Evolutionary conservation across 2,797 vertebrate species (phyloP).

Genomic region (Xyrichtys novacula): DNA sequence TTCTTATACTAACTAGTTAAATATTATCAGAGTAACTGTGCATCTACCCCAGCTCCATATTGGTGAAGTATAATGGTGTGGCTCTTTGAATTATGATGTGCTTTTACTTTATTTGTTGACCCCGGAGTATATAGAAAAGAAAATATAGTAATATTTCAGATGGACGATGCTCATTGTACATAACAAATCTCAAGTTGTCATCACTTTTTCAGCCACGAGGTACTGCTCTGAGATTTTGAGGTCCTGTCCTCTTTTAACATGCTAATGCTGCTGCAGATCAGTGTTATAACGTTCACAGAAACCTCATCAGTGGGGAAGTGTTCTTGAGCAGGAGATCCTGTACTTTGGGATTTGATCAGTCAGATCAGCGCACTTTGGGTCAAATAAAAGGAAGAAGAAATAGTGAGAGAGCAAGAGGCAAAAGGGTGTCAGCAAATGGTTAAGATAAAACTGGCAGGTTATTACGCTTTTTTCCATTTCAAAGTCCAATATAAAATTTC

Average conservation of each 20-base stretch:
- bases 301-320: conserved; percentile 14
- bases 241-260: conserved; percentile 15
- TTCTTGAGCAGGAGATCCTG: conserved; percentile 27
- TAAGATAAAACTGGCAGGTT: conserved; percentile 98
- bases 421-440: conserved; percentile 88
- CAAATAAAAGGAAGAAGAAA: conserved; percentile 58
- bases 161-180: no score
- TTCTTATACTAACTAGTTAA: no score
- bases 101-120: neutral
- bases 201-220: neutral
- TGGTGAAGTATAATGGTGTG: no score
- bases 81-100: no score
- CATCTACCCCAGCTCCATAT: no score
- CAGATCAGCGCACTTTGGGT: conserved; percentile 58
- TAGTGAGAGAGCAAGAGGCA: conserved; percentile 62
- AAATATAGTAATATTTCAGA: neutral
- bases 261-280: conserved; percentile 3
- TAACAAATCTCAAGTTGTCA: no score
- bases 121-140: neutral
- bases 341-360: conserved; percentile 40
- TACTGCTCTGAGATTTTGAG: neutral
- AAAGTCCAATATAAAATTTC: conserved; percentile 99
- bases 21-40: no score
- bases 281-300: conserved; percentile 14
- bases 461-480: conserved; percentile 97